Conservation (phyloP, 2,888 invertebrate genomes). For the Lasioglossum morio region DNA sequence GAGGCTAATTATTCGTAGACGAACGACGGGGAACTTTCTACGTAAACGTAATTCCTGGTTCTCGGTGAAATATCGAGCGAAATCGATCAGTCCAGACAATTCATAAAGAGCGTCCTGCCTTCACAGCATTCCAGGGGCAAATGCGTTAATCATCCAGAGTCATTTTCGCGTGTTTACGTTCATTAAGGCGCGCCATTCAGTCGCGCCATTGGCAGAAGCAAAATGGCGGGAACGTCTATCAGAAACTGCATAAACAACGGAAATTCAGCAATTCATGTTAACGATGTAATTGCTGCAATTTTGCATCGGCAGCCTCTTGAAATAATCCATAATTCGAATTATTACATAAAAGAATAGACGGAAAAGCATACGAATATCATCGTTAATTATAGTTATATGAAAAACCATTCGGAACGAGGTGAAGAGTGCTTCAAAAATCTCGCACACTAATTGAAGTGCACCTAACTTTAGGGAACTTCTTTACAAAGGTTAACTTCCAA, state of each 20-base stretch:
- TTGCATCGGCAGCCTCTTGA: not conserved
- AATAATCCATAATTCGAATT: not conserved
- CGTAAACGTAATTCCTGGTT: not conserved
- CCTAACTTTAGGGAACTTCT: conserved; percentile 1
- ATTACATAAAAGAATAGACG: not conserved
- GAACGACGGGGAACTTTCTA: not conserved
- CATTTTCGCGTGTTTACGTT: conserved; percentile 2
- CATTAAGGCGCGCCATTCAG: not conserved
- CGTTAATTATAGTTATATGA: not conserved
- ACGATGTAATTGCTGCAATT: not conserved
- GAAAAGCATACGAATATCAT: not conserved
- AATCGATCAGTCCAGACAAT: not conserved
- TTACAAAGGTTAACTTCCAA: not conserved
- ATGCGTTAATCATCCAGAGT: not conserved
- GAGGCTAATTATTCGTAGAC: not conserved
- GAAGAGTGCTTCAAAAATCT: not conserved
- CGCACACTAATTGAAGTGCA: not conserved
- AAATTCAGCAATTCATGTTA: not conserved
- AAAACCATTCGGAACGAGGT: not conserved
- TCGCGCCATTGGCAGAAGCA: not conserved
- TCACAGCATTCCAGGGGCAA: not conserved
- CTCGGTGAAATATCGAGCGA: not conserved
- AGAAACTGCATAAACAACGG: not conserved
- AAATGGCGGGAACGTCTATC: not conserved
- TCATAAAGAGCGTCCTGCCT: not conserved